phyloP scores from a whole-genome alignment of 2,797 vertebrate species.

The Oceanodroma leucorhoa region DNA sequence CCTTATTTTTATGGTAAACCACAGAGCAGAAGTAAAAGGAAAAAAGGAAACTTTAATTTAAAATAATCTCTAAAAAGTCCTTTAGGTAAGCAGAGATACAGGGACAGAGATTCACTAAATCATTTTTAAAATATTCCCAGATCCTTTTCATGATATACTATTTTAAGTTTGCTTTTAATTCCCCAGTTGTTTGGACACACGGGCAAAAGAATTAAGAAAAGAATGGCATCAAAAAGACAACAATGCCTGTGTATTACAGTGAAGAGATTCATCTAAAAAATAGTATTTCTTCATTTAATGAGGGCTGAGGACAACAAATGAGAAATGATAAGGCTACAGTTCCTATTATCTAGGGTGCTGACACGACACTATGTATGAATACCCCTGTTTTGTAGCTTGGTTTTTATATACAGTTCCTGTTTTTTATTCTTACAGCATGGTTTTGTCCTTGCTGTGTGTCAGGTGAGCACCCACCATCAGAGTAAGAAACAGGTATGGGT shows the following conservation, averaged over 20 bases:
- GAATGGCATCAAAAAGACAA: neutral
- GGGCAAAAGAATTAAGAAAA: constrained; percentile 8
- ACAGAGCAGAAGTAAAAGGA: neutral
- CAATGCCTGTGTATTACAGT: neutral
- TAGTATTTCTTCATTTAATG: neutral
- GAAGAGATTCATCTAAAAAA: neutral
- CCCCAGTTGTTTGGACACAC: neutral
- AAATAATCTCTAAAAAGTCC: neutral
- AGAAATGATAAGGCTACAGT: neutral
- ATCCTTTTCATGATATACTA: neutral
- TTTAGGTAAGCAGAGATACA: neutral
- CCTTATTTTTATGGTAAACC: neutral
- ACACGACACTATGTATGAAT: neutral
- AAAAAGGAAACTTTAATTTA: neutral
- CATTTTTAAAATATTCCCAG: neutral
- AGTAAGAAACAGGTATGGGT: neutral
- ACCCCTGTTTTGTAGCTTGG: neutral
- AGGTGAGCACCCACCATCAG: neutral
- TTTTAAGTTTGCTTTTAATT: constrained; percentile 35
- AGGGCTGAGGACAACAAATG: neutral
- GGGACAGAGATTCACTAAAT: neutral
- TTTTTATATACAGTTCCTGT: neutral
- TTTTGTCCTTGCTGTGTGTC: neutral
- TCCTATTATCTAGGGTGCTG: neutral
- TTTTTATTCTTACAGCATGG: neutral